These are phyloP conservation scores for Periparus ater DNA, from an alignment of 2,797 vertebrate species.

Conservation along the genomic window DNA sequence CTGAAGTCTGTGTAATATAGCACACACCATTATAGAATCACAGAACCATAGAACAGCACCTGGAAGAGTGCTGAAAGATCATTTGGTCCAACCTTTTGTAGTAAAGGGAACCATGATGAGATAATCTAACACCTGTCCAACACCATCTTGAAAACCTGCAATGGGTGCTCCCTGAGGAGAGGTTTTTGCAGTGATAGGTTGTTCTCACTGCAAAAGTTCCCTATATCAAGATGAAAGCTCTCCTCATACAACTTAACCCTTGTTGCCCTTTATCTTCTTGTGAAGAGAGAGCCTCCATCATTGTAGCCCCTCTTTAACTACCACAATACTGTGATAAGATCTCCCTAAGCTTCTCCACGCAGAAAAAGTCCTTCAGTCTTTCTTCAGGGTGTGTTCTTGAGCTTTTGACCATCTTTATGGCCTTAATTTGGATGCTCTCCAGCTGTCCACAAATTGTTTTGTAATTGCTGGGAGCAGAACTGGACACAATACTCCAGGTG, in stretches of 20 bases:
- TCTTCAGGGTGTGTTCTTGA: not conserved
- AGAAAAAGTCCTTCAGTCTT: not conserved
- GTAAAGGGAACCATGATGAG: not conserved
- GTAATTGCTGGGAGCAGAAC: not conserved
- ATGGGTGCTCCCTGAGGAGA: not conserved
- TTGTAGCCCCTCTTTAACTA: not conserved
- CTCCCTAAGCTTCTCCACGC: fast-evolving
- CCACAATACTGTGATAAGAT: not conserved
- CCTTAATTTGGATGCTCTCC: not conserved
- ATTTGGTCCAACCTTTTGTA: fast-evolving
- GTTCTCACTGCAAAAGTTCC: not conserved
- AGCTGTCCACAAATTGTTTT: not conserved
- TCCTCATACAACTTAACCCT: not conserved
- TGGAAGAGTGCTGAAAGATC: not conserved
- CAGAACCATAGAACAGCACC: not conserved
- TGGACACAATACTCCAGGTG: not conserved
- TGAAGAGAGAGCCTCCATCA: not conserved
- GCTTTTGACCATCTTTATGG: not conserved
- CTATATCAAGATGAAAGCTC: not conserved
- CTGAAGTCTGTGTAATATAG: not conserved
- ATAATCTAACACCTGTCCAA: not conserved
- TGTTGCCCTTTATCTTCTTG: not conserved
- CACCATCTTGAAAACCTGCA: not conserved
- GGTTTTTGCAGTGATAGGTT: not conserved
- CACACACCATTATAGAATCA: fast-evolving